These are phyloP conservation scores for Trogon surrucura DNA, from an alignment of 2,113 vertebrate species.

Conservation along the genomic window DNA sequence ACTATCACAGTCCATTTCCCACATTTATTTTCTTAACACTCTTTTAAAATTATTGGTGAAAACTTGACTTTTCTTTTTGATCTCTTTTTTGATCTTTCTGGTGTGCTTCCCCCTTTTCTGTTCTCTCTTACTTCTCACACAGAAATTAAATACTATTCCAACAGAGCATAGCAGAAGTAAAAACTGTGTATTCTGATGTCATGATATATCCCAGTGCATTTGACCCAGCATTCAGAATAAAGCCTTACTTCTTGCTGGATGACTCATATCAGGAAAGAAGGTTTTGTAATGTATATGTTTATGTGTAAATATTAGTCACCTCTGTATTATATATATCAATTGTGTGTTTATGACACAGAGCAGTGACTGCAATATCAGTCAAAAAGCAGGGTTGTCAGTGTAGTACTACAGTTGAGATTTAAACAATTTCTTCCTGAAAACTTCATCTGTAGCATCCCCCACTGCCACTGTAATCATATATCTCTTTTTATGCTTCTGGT, in stretches of 20 bases:
- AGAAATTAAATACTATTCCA: neutral
- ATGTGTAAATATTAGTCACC: neutral
- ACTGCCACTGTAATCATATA: neutral
- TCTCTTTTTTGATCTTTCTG: neutral
- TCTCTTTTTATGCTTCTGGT: neutral
- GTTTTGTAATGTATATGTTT: neutral
- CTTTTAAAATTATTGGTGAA: neutral
- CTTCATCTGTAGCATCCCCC: neutral
- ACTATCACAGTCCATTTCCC: neutral
- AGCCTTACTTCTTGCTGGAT: neutral
- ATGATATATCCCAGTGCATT: neutral
- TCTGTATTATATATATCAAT: neutral
- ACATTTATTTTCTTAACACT: slow-evolving; percentile 26
- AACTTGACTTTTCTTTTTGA: neutral
- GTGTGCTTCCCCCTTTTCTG: neutral
- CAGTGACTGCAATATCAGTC: neutral
- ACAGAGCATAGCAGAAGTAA: neutral
- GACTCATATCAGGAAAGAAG: neutral
- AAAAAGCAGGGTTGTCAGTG: neutral
- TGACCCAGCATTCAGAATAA: neutral
- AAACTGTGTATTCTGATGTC: neutral
- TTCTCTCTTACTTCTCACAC: neutral
- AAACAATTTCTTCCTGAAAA: neutral
- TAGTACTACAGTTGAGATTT: neutral
- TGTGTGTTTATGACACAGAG: neutral